These are phyloP conservation scores for Stigmatopora argus DNA, from an alignment of 2,113 vertebrate species.

Conservation along the genomic window DNA sequence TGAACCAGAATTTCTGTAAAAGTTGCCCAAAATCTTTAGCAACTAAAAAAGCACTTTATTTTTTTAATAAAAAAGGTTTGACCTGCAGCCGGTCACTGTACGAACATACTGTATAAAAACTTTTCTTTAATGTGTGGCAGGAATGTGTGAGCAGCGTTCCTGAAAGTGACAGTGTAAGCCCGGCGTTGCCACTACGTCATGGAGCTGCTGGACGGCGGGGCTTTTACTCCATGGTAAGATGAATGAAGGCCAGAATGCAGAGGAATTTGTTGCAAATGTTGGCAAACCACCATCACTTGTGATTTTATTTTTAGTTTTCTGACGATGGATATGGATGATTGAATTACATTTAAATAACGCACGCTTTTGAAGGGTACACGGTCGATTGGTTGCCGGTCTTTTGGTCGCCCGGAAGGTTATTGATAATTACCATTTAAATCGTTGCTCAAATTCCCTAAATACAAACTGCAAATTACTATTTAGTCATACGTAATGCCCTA, in stretches of 20 bases:
- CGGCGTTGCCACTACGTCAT: slow-evolving; percentile 19
- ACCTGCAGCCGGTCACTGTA: no score
- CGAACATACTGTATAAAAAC: neutral
- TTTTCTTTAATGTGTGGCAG: slow-evolving; percentile 23
- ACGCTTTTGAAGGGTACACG: no score
- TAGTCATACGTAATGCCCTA: no score
- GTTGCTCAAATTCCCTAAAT: no score
- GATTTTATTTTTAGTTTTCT: neutral
- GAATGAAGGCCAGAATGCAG: neutral
- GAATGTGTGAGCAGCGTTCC: slow-evolving; percentile 56
- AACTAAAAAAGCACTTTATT: no score
- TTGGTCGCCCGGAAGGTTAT: no score
- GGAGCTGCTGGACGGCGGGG: slow-evolving; percentile 39
- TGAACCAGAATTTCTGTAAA: neutral
- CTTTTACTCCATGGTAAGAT: slow-evolving; percentile 46
- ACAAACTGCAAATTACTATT: no score
- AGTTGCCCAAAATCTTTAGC: no score
- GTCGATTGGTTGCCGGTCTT: no score
- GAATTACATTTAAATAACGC: no score
- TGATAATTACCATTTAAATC: no score
- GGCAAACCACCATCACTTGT: neutral
- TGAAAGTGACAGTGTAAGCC: slow-evolving; percentile 35
- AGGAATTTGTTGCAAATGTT: neutral
- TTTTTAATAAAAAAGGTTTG: no score
- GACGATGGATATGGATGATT: neutral